Conservation (phyloP, 2,113 vertebrate genomes). For the Cyanoliseus patagonus region DNA sequence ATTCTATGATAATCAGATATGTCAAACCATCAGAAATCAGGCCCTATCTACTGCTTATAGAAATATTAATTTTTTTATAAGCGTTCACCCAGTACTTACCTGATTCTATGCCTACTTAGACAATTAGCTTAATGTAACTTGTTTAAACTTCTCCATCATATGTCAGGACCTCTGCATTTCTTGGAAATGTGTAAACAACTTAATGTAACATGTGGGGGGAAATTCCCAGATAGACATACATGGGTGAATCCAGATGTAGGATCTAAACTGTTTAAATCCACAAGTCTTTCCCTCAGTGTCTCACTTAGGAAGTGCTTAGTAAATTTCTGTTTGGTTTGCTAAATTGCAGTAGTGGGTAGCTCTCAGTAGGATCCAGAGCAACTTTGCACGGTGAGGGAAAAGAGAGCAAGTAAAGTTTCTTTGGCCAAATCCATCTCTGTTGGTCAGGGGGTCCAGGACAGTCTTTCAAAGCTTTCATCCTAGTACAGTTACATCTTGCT, state of each 20-base stretch:
- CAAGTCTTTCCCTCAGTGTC: not conserved
- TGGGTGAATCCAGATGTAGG: not conserved
- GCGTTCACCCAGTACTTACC: not conserved
- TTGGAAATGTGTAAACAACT: not conserved
- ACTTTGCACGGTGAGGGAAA: fast-evolving
- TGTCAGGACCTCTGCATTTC: not conserved
- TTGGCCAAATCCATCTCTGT: not conserved
- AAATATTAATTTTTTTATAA: not conserved
- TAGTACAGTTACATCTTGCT: not conserved
- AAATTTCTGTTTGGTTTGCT: not conserved
- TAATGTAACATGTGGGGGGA: not conserved
- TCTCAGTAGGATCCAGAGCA: not conserved
- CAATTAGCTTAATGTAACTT: not conserved
- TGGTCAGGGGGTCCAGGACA: fast-evolving
- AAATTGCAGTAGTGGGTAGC: not conserved
- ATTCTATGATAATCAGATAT: not conserved
- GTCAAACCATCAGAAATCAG: not conserved
- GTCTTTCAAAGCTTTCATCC: not conserved
- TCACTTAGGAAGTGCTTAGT: not conserved
- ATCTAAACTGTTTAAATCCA: not conserved
- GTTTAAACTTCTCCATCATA: not conserved
- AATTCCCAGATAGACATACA: not conserved
- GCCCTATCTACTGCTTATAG: not conserved
- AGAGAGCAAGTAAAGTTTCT: not conserved
- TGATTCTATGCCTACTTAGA: not conserved